Conservation (phyloP, 2,888 invertebrate species). For the Chaitophorus viminalis region DNA sequence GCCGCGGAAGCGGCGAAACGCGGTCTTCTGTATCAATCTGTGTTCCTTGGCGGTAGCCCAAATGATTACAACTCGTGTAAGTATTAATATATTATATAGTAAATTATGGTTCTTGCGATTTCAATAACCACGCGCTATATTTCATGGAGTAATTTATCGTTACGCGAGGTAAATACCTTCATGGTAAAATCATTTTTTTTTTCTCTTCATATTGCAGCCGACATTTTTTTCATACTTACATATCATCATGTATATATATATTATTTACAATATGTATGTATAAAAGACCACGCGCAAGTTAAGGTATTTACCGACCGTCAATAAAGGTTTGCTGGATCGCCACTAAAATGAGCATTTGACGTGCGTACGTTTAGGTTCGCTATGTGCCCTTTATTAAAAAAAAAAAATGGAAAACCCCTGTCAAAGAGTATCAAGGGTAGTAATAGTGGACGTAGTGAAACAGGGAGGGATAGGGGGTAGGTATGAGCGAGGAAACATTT, state of each 20-base stretch:
- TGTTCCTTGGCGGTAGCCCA: conserved; percentile 88
- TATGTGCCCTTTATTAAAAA: conserved; percentile 58
- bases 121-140: neutral
- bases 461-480: conserved; percentile 55
- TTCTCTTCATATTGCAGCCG: neutral
- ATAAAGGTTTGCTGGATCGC: conserved; percentile 12
- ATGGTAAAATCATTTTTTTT: neutral
- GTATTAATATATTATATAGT: conserved; percentile 62
- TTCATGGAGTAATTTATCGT: no score
- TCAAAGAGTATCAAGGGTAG: conserved; percentile 52
- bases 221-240: neutral
- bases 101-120: no score
- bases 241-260: neutral
- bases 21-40: conserved; percentile 88
- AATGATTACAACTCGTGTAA: conserved; percentile 68
- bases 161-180: neutral
- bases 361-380: conserved; percentile 20
- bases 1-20: conserved; percentile 78
- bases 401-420: conserved; percentile 59
- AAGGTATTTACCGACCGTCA: conserved; percentile 11
- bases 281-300: neutral
- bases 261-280: neutral
- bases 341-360: conserved; percentile 38
- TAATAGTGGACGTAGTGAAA: conserved; percentile 47
- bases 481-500: conserved; percentile 55